Conservation (phyloP, 2,797 vertebrate genomes). For the Psittacula echo region DNA sequence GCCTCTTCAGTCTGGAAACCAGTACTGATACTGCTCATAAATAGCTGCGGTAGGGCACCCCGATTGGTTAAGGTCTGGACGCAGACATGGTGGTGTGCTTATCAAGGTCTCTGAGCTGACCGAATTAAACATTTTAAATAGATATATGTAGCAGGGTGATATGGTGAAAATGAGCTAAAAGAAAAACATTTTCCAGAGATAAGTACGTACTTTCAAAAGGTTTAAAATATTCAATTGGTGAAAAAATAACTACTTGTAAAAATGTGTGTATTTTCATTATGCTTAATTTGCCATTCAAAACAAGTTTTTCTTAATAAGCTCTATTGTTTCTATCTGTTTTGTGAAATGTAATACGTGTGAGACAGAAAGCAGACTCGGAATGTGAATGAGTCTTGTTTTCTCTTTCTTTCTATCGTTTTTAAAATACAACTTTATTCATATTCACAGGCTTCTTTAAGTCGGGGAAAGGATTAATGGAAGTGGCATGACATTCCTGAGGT, state of each 20-base stretch:
- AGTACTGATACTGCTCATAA: neutral
- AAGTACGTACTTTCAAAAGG: conserved; percentile 67
- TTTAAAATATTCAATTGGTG: conserved; percentile 77
- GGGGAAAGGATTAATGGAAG: conserved; percentile 44
- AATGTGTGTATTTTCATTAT: conserved; percentile 76
- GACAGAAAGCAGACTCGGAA: conserved; percentile 80
- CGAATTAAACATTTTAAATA: neutral
- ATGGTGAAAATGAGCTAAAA: conserved; percentile 51
- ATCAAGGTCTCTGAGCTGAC: neutral
- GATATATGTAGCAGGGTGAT: neutral
- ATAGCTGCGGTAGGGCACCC: neutral
- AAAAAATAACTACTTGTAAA: conserved; percentile 70
- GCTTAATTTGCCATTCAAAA: conserved; percentile 80
- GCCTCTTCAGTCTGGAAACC: neutral
- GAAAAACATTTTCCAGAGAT: conserved; percentile 64
- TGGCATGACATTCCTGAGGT: conserved; percentile 26
- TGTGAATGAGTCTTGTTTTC: conserved; percentile 79
- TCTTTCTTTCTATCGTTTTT: conserved; percentile 25
- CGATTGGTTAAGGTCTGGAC: neutral
- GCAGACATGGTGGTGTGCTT: neutral
- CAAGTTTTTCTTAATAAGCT: conserved; percentile 83
- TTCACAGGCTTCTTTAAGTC: neutral
- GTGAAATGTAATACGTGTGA: conserved; percentile 82
- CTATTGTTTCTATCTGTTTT: conserved; percentile 82
- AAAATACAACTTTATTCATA: conserved; percentile 28